Base-by-base conservation (phyloP, 2,797 vertebrate species). In the Podargus strigoides region DNA sequence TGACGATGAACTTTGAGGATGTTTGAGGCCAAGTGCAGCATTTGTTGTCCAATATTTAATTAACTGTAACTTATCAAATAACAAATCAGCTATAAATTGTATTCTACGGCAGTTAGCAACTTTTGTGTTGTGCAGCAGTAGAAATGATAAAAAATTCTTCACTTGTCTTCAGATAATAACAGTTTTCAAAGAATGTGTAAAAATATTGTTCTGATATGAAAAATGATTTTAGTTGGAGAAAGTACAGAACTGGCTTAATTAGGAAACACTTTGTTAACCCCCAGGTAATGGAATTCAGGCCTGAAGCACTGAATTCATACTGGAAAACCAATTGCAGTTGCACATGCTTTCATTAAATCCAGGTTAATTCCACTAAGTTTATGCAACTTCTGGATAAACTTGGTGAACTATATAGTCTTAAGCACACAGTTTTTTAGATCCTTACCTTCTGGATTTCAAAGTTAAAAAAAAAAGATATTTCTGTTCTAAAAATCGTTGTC, bases 21-120 rank as follows among this genome's bases (percentile, higher is more conserved):
- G 60, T 95, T 94, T 96, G 76, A 96, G 90, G 84, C 85, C 85
- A 95, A 94, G 89, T 91, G 75, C 52, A 96, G 55, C 64, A 83
- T 96, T 78, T 80, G 69, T 60, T 85, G 50, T 79, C 34, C 82
- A 90, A 73, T 66, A 81, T 82, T 95, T 95, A 95, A 94, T 94
- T 95, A 96, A 77, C 87, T 90, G 77, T 87, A 89, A 88, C 34
- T 66, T 27, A 60, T 77, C 86, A 85, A 94, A 85, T 94, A 83
- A 56, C 12, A 30, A 49, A 42, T 53, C 16, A 28, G 24, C 32
- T 66, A n/a, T 69, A 74, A 60, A 76, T 66, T 62, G 5, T 64
- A 27, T 85, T 87, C 17, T 37, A 0, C 73, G 66, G 11, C 49
- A 92, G 10, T 72, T 72, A 15, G n/a, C 14, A 58, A 49, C 39